These are phyloP conservation scores for Tyria jacobaeae DNA, from an alignment of 2,888 invertebrate species.

Conservation along the genomic window DNA sequence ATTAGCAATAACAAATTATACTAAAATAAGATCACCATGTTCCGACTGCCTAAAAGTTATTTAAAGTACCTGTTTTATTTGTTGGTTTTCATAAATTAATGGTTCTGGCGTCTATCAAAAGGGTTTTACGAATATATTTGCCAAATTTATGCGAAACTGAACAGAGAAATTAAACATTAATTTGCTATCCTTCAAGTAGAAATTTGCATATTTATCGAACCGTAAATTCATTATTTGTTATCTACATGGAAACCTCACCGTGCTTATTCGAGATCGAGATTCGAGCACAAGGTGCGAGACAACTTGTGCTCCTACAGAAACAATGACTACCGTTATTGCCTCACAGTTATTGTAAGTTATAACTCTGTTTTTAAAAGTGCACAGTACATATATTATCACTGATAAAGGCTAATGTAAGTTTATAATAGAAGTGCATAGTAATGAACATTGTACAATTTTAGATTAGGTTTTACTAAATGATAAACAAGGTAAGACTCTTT, in stretches of 20 bases:
- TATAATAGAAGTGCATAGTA: no score
- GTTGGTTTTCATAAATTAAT: constrained; percentile 61
- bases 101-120: constrained; percentile 62
- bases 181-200: constrained; percentile 69
- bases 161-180: constrained; percentile 78
- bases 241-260: constrained; percentile 50
- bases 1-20: constrained; percentile 56
- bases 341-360: background rate
- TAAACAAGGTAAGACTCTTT: no score
- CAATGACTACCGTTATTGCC: background rate
- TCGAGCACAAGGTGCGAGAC: no score
- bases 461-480: no score
- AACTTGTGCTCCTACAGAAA: background rate
- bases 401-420: no score
- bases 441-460: no score
- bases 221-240: constrained; percentile 71
- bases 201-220: constrained; percentile 80
- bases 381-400: no score
- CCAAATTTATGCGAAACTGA: constrained; percentile 76
- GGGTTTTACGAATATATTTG: constrained; percentile 72
- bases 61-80: constrained; percentile 60
- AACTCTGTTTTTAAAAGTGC: no score
- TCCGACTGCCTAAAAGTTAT: constrained; percentile 43
- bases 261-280: no score
- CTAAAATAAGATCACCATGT: constrained; percentile 30